These are phyloP conservation scores for Lacerta viridis DNA, from an alignment of 2,797 vertebrate species.

Conservation along the genomic window DNA sequence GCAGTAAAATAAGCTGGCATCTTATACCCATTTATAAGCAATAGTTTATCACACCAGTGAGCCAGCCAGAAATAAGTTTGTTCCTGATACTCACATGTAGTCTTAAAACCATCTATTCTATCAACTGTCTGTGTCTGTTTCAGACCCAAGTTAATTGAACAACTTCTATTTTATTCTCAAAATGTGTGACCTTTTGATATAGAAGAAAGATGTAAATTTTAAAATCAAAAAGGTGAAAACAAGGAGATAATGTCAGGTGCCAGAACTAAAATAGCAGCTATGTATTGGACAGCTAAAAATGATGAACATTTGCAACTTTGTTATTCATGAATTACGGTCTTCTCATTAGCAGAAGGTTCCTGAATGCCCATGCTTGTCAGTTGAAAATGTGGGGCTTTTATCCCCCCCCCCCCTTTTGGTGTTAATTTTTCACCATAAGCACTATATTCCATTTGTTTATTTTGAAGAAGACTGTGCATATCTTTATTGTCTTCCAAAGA, in stretches of 20 bases:
- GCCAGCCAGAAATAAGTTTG: too few relatives aligned
- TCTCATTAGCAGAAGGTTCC: background rate
- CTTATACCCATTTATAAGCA: too few relatives aligned
- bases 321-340: background rate
- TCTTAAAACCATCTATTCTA: too few relatives aligned
- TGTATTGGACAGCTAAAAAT: background rate
- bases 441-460: slow-evolving; percentile 4
- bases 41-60: too few relatives aligned
- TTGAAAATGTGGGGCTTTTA: background rate
- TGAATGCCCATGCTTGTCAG: background rate
- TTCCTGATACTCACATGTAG: too few relatives aligned
- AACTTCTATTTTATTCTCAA: background rate
- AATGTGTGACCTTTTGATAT: background rate
- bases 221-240: background rate
- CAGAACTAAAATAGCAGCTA: background rate
- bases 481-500: slow-evolving; percentile 38
- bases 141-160: background rate
- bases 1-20: too few relatives aligned
- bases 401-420: background rate
- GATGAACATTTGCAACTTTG: background rate
- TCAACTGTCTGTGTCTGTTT: too few relatives aligned
- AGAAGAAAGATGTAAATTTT: background rate
- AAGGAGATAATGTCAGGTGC: background rate
- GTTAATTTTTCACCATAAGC: slow-evolving; percentile 15
- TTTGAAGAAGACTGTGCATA: background rate